Evolutionary conservation across 2,113 vertebrate genomes (phyloP), one percentile per base, ranked within the genome.

Genomic region (Bubo scandiacus): DNA sequence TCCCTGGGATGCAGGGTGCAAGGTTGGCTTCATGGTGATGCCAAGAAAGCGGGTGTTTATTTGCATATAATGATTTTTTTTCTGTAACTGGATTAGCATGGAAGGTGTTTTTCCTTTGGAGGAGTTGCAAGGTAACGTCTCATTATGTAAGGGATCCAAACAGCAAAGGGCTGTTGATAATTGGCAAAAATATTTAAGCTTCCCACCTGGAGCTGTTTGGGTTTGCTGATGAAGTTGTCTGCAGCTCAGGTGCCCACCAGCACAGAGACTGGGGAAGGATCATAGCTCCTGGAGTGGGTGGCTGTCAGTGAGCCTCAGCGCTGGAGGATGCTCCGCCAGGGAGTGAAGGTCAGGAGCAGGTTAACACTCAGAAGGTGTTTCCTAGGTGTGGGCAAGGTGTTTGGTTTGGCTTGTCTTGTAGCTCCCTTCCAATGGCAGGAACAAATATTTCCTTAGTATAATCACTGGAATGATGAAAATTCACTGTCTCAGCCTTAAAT

Each of bases 201-300:
- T 42, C 42, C 34, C 78, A 82, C 34, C 57, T 62, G 77, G 26
- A 72, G 25, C 6, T 75, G 12, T 19, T 11, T 61, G 49, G 40
- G 30, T 20, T 93, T 40, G n/a, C 11, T 75, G 75, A 12, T 27
- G 43, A 30, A 15, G 25, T 14, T 78, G 22, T 5, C 8, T 70
- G 63, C 47, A 83, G 77, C n/a, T 84, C 7, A 19, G 66, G 20
- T 75, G 25, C 27, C 3, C 3, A 1, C 3, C 23, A 21, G 45
- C 2, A 6, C 1, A 7, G 42, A 38, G 32, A 10, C 26, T 36
- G 66, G 27, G 6, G 47, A 73, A 63, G 78, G 36, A 16, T 2
- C 12, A 2, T 7, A 15, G 22, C 3, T 68, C 15, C 23, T 19
- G 21, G 14, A 10, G 20, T 0, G 2, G 15, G 6, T 20, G 49